Conservation (phyloP, 2,888 invertebrate genomes). For the Shargacucullia verbasci region DNA sequence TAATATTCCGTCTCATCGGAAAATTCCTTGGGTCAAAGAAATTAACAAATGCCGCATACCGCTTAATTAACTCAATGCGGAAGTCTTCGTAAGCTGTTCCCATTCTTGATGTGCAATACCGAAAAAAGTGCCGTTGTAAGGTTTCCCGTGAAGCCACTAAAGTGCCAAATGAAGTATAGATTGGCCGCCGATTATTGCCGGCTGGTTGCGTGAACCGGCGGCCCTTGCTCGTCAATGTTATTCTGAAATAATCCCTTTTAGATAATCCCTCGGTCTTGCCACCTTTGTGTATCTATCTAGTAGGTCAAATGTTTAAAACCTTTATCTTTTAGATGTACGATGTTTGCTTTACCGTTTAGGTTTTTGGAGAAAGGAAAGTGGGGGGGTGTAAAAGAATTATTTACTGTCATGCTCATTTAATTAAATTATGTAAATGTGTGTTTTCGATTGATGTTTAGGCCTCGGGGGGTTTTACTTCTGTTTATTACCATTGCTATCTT, state of each 20-base stretch:
- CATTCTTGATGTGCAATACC: slow-evolving; percentile 46
- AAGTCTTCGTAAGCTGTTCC: slow-evolving; percentile 39
- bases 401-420: slow-evolving; percentile 6
- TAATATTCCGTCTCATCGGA: slow-evolving; percentile 27
- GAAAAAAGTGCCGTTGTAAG: slow-evolving; percentile 57
- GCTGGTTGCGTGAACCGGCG: slow-evolving; percentile 55
- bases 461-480: not conserved
- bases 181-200: slow-evolving; percentile 63
- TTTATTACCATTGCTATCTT: too few relatives aligned
- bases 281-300: slow-evolving; percentile 37
- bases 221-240: slow-evolving; percentile 52
- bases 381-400: not conserved
- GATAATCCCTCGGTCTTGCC: slow-evolving; percentile 55
- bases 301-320: slow-evolving; percentile 29
- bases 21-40: slow-evolving; percentile 35
- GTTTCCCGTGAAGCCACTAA: slow-evolving; percentile 64
- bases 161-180: slow-evolving; percentile 60
- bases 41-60: slow-evolving; percentile 33
- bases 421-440: slow-evolving; percentile 5
- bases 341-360: not conserved
- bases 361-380: not conserved
- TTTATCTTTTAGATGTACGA: slow-evolving; percentile 7
- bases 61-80: slow-evolving; percentile 45
- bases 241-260: slow-evolving; percentile 58
- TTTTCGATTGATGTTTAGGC: not conserved